A percentile compares a stretch with the other conserved stretches of the same genome.
These are phyloP conservation scores for Illadopsis cleaveri DNA, from an alignment of 2,113 vertebrate genomes.

Conservation along the genomic window DNA sequence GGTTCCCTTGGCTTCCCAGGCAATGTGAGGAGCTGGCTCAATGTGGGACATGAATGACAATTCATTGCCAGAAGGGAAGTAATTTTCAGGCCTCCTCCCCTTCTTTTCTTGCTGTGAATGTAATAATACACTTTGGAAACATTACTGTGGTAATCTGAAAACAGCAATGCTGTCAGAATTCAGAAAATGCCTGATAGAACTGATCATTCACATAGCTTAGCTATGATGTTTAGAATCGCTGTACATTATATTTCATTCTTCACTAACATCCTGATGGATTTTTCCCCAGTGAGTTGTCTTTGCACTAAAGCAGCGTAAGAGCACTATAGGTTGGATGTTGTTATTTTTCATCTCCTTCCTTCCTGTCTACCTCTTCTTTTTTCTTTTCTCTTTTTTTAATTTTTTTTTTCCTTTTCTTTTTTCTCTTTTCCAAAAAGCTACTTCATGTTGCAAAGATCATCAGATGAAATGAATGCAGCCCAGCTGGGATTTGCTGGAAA, in stretches of 20 bases:
- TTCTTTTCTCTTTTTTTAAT: no score
- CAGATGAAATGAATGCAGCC: slow-evolving; percentile 51
- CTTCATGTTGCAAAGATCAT: slow-evolving; percentile 33
- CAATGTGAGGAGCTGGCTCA: slow-evolving; percentile 17
- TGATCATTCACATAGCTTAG: neutral
- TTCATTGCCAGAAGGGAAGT: slow-evolving; percentile 34
- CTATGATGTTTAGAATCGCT: neutral
- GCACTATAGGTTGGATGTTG: neutral
- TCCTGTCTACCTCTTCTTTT: neutral
- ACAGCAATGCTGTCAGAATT: slow-evolving; percentile 30
- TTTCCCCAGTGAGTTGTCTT: neutral
- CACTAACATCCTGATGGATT: neutral
- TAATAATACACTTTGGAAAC: slow-evolving; percentile 49
- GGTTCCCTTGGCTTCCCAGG: slow-evolving; percentile 42
- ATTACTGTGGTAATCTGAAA: slow-evolving; percentile 39
- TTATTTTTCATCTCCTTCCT: neutral
- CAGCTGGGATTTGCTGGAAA: slow-evolving; percentile 71
- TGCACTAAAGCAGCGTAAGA: neutral
- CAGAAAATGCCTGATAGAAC: slow-evolving; percentile 29
- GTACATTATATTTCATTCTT: slow-evolving; percentile 28
- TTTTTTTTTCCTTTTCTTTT: neutral
- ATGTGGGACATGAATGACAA: slow-evolving; percentile 38
- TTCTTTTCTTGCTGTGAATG: slow-evolving; percentile 38
- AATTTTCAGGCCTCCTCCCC: slow-evolving; percentile 44
- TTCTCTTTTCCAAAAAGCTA: neutral